Conservation (phyloP, 2,113 vertebrate species). For the Upupa epops region DNA sequence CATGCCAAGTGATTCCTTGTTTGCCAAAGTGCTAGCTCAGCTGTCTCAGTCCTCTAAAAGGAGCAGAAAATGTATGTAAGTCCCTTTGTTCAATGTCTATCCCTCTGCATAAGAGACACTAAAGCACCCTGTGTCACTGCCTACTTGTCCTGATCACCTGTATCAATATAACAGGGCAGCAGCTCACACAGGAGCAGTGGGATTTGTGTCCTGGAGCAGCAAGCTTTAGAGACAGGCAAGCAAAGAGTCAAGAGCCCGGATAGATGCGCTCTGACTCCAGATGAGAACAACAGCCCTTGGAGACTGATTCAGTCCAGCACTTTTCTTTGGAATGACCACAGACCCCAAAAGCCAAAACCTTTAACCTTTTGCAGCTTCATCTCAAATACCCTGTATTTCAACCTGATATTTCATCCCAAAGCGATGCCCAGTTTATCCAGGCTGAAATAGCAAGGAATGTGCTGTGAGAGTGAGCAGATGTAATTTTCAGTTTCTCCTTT, state of each 20-base stretch:
- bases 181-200: neutral
- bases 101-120: neutral
- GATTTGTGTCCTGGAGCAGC: neutral
- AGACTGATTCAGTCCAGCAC: neutral
- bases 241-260: neutral
- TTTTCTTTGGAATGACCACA: neutral
- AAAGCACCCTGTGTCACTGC: neutral
- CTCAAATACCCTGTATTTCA: neutral
- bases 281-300: slow-evolving; percentile 20
- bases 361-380: neutral
- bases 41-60: neutral
- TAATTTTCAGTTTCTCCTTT: neutral
- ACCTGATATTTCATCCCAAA: neutral
- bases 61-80: neutral
- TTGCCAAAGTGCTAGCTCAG: neutral
- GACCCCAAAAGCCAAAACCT: neutral
- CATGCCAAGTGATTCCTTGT: neutral
- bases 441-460: neutral
- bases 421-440: neutral
- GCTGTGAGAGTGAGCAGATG: neutral
- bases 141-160: neutral
- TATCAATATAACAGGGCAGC: neutral
- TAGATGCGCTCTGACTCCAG: neutral
- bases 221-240: neutral
- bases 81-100: neutral